Evolutionary conservation across 1,140 invertebrate genomes (phyloP), one percentile per base, ranked within the genome.

Genomic region (Drosophila tristis): DNA sequence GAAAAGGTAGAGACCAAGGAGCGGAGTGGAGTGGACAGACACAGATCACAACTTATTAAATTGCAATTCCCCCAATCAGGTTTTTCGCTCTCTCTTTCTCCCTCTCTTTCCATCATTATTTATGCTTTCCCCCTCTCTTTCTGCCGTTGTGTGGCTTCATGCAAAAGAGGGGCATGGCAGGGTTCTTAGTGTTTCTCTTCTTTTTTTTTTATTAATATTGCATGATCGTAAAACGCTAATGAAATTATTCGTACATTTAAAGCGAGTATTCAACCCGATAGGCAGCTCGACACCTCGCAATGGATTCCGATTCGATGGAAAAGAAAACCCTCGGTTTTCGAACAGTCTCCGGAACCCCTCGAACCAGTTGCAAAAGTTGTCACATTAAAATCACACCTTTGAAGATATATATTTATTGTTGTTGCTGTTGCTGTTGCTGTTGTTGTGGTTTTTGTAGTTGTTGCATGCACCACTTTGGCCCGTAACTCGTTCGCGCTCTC

Each of bases 351-450:
- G 56, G 57, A 49, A 23, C 50, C 26, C 29, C 35, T 43, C 74
- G 80, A 89, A 87, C 82, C 78, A 86, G 82, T 86, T 89, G 75
- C 82, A 89, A 87, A 76, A 87, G 79, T 87, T 89, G 82, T 87
- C 84, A 87, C 82, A 87, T 87, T 87, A 87, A 87, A 87, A 87
- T 87, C 84, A 87, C 84, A 87, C 84, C 84, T 87, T 78, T 84
- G 49, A 67, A 77, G 71, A 73, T 89, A 89, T 89, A 79, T 79
- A 89, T 89, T 87, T 87, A 76, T 89, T 87, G 84, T 89, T 82
- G 74, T 75, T 86, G 74, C 61, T 39, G 51, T 42, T 48, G 61
- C n/a, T 63, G 44, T 44, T 73, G 58, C 39, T 80, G 63, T 55
- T 54, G 16, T 7, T 29, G 26, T 7, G 7, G 5, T 8, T 29